Conservation (phyloP, 2,113 vertebrate species). For the Perognathus longimembris region DNA sequence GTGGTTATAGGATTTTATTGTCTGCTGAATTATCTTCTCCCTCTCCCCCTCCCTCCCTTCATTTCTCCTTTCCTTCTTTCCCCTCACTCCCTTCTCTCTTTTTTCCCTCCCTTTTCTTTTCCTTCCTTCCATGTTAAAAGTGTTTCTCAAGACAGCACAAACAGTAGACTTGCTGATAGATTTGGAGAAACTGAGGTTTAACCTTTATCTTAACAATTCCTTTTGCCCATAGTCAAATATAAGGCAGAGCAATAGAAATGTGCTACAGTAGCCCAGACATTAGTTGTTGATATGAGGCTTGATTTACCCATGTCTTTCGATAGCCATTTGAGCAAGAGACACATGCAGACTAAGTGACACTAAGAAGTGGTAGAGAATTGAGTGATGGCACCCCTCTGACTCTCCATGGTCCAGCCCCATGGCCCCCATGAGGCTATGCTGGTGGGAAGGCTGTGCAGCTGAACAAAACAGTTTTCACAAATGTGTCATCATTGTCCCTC, state of each 20-base stretch:
- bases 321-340: neutral
- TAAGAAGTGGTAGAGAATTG: neutral
- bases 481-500: neutral
- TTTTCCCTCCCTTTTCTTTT: no score
- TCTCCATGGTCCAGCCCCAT: neutral
- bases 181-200: neutral
- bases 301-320: neutral
- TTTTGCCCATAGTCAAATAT: neutral
- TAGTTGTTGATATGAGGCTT: neutral
- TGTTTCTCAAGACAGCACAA: neutral
- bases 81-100: neutral
- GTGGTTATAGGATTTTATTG: neutral
- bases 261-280: neutral
- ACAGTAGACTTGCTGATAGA: neutral
- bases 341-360: no score
- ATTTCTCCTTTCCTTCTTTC: neutral
- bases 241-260: neutral
- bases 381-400: fast-evolving
- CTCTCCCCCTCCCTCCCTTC: no score
- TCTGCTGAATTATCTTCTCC: neutral
- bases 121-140: neutral
- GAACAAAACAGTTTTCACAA: neutral
- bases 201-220: neutral
- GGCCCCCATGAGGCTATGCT: neutral
- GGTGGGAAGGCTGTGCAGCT: neutral